Evolutionary conservation across 2,888 invertebrate genomes (phyloP).

Genomic region (Nomada flava): DNA sequence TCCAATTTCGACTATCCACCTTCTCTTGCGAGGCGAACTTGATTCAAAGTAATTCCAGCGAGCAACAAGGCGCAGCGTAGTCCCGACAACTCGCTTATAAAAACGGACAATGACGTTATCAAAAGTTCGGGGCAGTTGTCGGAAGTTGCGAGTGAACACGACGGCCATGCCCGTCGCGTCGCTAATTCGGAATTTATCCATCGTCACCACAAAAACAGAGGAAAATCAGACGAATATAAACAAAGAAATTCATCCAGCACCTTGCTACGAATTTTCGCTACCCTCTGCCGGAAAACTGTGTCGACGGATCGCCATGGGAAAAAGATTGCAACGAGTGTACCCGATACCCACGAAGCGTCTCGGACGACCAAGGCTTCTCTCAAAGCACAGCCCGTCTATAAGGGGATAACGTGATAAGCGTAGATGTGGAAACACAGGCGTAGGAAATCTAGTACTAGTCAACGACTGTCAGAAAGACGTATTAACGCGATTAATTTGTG

Average conservation of each 20-base stretch:
- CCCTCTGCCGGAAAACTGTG: neutral
- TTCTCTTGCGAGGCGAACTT: conserved; percentile 18
- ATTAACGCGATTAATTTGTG: conserved; percentile 73
- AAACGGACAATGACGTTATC: conserved; percentile 48
- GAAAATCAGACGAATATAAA: too few species aligned
- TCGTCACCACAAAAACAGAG: neutral
- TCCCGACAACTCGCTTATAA: conserved; percentile 42
- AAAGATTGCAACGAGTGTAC: conserved; percentile 27
- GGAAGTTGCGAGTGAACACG: conserved; percentile 32
- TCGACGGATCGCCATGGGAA: conserved; percentile 1
- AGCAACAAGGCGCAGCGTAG: conserved; percentile 29
- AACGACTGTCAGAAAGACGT: conserved; percentile 45
- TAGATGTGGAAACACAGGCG: conserved; percentile 22
- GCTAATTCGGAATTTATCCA: conserved; percentile 1
- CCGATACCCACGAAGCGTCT: conserved; percentile 8
- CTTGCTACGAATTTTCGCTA: conserved; percentile 22
- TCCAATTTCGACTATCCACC: conserved; percentile 9
- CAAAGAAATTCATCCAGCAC: neutral
- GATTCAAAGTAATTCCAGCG: neutral
- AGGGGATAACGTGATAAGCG: conserved; percentile 48
- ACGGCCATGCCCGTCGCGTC: neutral
- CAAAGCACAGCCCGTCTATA: conserved; percentile 39
- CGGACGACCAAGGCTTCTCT: conserved; percentile 12
- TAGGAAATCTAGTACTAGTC: conserved; percentile 8
- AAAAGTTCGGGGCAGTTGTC: conserved; percentile 46